Conservation (phyloP, 2,888 invertebrate genomes). For the Hemaris fuciformis region DNA sequence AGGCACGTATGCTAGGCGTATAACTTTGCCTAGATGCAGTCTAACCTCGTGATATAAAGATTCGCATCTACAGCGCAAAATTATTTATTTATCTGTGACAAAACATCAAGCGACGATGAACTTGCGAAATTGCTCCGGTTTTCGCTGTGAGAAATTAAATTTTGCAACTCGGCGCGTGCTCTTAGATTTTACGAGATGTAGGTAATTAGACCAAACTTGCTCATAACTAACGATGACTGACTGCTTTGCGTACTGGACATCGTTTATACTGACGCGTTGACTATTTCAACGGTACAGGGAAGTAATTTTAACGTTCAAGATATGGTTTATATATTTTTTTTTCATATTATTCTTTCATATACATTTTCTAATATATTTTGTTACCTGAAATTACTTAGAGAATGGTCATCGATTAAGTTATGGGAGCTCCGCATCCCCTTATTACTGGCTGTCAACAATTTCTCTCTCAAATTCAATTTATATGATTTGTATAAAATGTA, state of each 20-base stretch:
- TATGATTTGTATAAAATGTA: too few species aligned
- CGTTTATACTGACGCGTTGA: background rate
- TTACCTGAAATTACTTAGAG: too few species aligned
- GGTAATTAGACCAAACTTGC: constrained; percentile 46
- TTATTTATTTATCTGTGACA: constrained; percentile 19
- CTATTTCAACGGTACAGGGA: background rate
- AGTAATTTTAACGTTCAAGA: background rate
- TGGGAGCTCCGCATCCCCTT: too few species aligned
- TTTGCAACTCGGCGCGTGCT: constrained; percentile 50
- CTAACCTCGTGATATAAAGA: constrained; percentile 10
- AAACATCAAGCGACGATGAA: constrained; percentile 23
- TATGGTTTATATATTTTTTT: too few species aligned
- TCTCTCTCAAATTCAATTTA: too few species aligned
- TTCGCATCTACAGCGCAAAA: constrained; percentile 10
- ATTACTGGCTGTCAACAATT: too few species aligned
- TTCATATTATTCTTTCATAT: too few species aligned
- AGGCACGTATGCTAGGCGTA: constrained; percentile 9
- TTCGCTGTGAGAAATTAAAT: constrained; percentile 35
- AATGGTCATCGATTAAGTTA: too few species aligned
- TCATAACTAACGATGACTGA: constrained; percentile 37
- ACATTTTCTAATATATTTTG: too few species aligned
- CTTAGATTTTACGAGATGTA: constrained; percentile 46
- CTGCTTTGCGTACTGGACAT: constrained; percentile 28
- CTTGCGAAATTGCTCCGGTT: constrained; percentile 31
- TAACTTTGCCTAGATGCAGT: background rate